Conservation (phyloP, 2,888 invertebrate species). For the Barypeithes pellucidus region DNA sequence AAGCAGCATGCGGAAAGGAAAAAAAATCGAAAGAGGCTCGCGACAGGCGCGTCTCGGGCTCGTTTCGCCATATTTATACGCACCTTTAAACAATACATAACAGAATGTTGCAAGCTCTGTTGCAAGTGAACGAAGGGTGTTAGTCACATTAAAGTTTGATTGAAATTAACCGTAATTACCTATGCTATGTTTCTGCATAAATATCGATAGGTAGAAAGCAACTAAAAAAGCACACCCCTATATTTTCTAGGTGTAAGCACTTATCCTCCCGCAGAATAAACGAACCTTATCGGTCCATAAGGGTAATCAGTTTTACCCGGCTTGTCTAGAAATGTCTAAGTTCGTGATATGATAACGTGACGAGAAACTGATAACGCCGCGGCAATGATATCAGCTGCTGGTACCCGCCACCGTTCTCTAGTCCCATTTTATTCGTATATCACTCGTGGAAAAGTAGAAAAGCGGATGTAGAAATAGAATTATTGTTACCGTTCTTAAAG, state of each 20-base stretch:
- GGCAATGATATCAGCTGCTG: conserved; percentile 46
- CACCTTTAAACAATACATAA: no score
- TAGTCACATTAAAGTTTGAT: no score
- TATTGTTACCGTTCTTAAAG: not conserved
- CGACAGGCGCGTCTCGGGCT: no score
- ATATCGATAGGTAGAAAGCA: not conserved
- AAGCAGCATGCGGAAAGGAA: no score
- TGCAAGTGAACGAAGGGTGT: no score
- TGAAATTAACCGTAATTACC: no score
- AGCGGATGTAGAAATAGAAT: not conserved
- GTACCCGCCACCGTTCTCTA: conserved; percentile 46
- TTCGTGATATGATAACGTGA: conserved; percentile 40
- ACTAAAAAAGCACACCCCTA: not conserved
- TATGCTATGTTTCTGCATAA: no score
- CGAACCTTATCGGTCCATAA: conserved; percentile 35
- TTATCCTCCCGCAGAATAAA: conserved; percentile 20
- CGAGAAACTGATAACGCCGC: conserved; percentile 29
- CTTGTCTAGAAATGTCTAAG: conserved; percentile 45
- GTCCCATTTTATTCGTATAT: conserved; percentile 46
- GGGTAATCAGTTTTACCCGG: conserved; percentile 39
- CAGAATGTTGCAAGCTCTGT: no score
- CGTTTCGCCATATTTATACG: no score
- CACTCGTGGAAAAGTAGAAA: conserved; percentile 33
- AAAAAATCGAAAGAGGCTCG: no score
- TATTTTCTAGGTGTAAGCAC: not conserved